Conservation (phyloP, 2,888 invertebrate genomes). For the Adelphocoris suturalis region DNA sequence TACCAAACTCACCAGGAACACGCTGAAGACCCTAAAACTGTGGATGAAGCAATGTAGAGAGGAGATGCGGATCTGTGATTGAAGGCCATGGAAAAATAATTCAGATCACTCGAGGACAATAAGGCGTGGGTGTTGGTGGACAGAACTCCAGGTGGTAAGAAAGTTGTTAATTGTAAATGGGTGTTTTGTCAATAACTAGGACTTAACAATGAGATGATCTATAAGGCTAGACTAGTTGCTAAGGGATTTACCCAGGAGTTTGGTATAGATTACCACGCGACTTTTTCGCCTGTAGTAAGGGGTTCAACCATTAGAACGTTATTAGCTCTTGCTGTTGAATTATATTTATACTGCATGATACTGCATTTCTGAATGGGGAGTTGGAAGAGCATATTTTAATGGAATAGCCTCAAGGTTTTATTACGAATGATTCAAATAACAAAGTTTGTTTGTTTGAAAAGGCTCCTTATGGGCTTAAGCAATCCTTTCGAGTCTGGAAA, state of each 20-base stretch:
- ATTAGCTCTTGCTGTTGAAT: slow-evolving; percentile 75
- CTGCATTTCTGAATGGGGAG: slow-evolving; percentile 76
- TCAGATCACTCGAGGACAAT: slow-evolving; percentile 58
- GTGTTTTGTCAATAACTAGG: slow-evolving; percentile 75
- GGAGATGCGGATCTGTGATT: background rate
- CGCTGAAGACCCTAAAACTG: background rate
- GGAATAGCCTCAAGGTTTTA: slow-evolving; percentile 74
- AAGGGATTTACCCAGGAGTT: slow-evolving; percentile 76
- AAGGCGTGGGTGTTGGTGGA: slow-evolving; percentile 69
- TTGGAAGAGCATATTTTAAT: slow-evolving; percentile 76
- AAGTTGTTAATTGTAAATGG: slow-evolving; percentile 42
- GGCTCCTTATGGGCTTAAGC: slow-evolving; percentile 75
- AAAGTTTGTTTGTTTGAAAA: slow-evolving; percentile 74
- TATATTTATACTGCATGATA: slow-evolving; percentile 76
- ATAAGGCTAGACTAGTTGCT: slow-evolving; percentile 76
- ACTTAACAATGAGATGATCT: slow-evolving; percentile 71
- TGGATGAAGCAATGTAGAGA: background rate
- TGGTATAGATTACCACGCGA: slow-evolving; percentile 74
- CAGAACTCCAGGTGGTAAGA: slow-evolving; percentile 23
- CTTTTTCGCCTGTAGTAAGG: slow-evolving; percentile 73
- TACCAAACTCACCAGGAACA: background rate
- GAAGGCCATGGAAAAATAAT: background rate
- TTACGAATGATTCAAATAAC: background rate
- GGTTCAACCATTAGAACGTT: slow-evolving; percentile 71
- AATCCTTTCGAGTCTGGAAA: slow-evolving; percentile 73